Percentiles rank a stretch among this genome's conserved stretches.
These are phyloP conservation scores for Heliconius hewitsoni DNA, from an alignment of 1,140 invertebrate species.

Conservation along the genomic window DNA sequence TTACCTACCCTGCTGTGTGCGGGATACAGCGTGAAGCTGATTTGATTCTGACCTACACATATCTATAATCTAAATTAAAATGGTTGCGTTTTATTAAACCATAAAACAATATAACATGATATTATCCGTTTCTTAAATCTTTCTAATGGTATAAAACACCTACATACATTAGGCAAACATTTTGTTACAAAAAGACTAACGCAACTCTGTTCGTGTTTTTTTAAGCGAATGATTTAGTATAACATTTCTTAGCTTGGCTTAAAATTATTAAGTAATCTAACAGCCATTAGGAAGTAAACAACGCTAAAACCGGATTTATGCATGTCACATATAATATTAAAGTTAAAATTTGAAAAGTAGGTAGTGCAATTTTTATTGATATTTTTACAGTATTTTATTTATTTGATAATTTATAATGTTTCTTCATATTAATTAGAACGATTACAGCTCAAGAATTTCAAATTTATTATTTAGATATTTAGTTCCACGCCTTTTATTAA, in stretches of 20 bases:
- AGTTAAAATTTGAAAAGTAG: neutral
- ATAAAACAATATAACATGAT: neutral
- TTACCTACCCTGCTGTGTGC: too few relatives aligned
- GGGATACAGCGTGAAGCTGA: too few relatives aligned
- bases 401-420: neutral
- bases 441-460: neutral
- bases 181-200: slow-evolving; percentile 26
- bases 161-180: slow-evolving; percentile 30
- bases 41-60: too few relatives aligned
- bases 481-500: neutral
- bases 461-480: neutral
- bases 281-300: slow-evolving; percentile 19
- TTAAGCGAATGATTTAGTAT: slow-evolving; percentile 18
- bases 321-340: neutral
- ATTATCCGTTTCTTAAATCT: slow-evolving; percentile 1
- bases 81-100: neutral
- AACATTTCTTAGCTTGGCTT: slow-evolving; percentile 11
- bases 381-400: neutral
- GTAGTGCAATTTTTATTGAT: slow-evolving; percentile 5
- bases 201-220: slow-evolving; percentile 22
- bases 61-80: neutral
- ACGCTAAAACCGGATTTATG: slow-evolving; percentile 10
- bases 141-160: slow-evolving; percentile 14
- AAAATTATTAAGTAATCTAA: slow-evolving; percentile 24
- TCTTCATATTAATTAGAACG: neutral